Evolutionary conservation across 1,140 invertebrate genomes (phyloP).

Genomic region (Adoxophyes honmai): DNA sequence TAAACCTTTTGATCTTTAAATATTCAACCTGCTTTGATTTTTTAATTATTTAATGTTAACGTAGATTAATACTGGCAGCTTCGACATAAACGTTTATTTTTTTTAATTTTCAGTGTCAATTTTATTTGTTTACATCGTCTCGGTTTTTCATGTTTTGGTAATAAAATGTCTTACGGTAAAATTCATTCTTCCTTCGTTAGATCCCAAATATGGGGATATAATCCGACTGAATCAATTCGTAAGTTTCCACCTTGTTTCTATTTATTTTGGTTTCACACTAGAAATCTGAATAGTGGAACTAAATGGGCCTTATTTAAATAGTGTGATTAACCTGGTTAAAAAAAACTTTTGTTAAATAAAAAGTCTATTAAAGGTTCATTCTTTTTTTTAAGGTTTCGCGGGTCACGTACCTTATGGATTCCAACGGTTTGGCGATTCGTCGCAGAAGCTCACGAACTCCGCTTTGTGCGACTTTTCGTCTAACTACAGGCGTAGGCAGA

Average conservation of each 20-base stretch:
- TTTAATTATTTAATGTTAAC: too few species aligned
- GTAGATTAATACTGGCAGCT: too few species aligned
- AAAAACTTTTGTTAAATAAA: conserved; percentile 4
- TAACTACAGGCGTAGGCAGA: conserved; percentile 81
- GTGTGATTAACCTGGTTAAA: too few species aligned
- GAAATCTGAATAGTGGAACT: background rate
- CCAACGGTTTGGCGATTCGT: conserved; percentile 80
- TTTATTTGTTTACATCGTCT: conserved; percentile 8
- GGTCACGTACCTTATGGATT: conserved; percentile 83
- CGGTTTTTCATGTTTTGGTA: conserved; percentile 19
- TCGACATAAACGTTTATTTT: background rate
- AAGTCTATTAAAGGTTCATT: too few species aligned
- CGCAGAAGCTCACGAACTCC: conserved; percentile 80
- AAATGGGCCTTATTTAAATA: background rate
- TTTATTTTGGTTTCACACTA: background rate
- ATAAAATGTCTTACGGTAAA: conserved; percentile 61
- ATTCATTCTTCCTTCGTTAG: conserved; percentile 62
- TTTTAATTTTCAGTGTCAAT: conserved; percentile 7
- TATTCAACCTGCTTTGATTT: too few species aligned
- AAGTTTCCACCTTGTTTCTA: conserved; percentile 30
- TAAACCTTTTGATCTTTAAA: too few species aligned
- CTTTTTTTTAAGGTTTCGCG: conserved; percentile 76
- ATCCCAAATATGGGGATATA: conserved; percentile 68
- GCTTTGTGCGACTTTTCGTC: conserved; percentile 83
- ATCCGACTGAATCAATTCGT: conserved; percentile 59